A percentile compares a stretch with the other conserved stretches of the same genome.
Conservation (phyloP, 2,888 invertebrate species). For the Caenorhabditis sulstoni region DNA sequence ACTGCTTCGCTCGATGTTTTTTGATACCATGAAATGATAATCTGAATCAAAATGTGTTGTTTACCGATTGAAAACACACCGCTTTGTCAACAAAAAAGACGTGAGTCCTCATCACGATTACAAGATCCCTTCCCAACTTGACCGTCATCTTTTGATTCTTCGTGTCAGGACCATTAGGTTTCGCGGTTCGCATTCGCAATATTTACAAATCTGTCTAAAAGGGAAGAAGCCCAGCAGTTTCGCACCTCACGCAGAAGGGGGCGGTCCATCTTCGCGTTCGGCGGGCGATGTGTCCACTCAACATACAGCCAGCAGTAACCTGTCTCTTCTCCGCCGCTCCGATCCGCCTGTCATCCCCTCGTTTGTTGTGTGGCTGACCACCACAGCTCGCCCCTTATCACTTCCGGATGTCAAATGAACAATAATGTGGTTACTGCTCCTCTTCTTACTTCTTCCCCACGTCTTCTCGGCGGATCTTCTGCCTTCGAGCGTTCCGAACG, state of each 20-base stretch:
- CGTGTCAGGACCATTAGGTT: conserved; percentile 9
- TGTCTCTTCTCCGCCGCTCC: conserved; percentile 32
- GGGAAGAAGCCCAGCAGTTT: conserved; percentile 22
- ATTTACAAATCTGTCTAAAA: conserved; percentile 57
- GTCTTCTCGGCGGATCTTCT: conserved; percentile 20
- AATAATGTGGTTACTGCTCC: conserved; percentile 51
- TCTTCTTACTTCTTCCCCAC: conserved; percentile 27
- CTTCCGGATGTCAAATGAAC: conserved; percentile 56
- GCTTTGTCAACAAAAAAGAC: background rate
- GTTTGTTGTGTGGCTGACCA: conserved; percentile 6
- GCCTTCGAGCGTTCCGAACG: conserved; percentile 38
- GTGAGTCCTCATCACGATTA: background rate
- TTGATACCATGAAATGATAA: too few relatives aligned
- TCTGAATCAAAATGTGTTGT: too few relatives aligned
- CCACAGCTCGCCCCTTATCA: conserved; percentile 30
- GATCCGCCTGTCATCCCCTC: conserved; percentile 42
- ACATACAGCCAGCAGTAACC: conserved; percentile 41
- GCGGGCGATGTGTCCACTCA: conserved; percentile 48
- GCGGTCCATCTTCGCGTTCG: conserved; percentile 29
- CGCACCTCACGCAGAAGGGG: conserved; percentile 51
- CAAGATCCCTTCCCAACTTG: background rate
- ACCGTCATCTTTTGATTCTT: conserved; percentile 22
- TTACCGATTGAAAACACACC: background rate
- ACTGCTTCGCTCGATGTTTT: too few relatives aligned
- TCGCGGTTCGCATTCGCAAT: conserved; percentile 14